Evolutionary conservation across 2,888 invertebrate genomes (phyloP).

Genomic region (Drosophila kuntzei): DNA sequence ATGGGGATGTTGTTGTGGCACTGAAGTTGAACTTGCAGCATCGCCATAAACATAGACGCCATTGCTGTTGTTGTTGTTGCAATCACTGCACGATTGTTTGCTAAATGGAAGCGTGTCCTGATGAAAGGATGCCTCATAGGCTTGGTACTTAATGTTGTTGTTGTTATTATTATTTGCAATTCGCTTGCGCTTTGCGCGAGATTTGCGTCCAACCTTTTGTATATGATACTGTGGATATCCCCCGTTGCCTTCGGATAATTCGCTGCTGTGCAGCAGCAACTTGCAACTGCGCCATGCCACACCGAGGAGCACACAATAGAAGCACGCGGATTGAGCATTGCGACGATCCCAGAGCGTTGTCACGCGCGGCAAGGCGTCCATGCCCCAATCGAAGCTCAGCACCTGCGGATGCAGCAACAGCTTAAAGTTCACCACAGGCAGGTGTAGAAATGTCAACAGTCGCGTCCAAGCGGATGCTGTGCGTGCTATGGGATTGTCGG

Average conservation of each 20-base stretch:
- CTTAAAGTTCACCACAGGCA: conserved; percentile 96
- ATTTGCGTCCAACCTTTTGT: conserved; percentile 82
- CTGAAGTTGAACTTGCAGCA: conserved; percentile 84
- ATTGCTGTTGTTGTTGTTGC: conserved; percentile 67
- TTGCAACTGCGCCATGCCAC: conserved; percentile 80
- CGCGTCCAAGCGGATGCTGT: conserved; percentile 92
- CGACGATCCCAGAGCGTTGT: conserved; percentile 91
- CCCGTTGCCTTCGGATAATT: conserved; percentile 27
- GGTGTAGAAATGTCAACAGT: conserved; percentile 94
- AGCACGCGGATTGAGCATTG: conserved; percentile 90
- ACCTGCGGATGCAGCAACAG: conserved; percentile 94
- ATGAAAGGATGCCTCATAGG: conserved; percentile 54
- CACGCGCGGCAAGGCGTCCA: conserved; percentile 97
- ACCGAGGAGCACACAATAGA: conserved; percentile 88
- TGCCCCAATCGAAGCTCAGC: conserved; percentile 99
- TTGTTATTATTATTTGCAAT: conserved; percentile 46
- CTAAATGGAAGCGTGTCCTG: conserved; percentile 62
- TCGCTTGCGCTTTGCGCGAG: conserved; percentile 84
- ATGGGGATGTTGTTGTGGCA: conserved; percentile 60
- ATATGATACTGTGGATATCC: conserved; percentile 71
- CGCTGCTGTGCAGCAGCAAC: conserved; percentile 49
- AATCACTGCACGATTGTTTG: conserved; percentile 63
- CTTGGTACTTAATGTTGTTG: conserved; percentile 45
- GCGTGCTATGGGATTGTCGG: conserved; percentile 98
- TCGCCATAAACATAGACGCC: conserved; percentile 51